Conservation (phyloP, 2,888 invertebrate species). For the Brassicogethes aeneus region DNA sequence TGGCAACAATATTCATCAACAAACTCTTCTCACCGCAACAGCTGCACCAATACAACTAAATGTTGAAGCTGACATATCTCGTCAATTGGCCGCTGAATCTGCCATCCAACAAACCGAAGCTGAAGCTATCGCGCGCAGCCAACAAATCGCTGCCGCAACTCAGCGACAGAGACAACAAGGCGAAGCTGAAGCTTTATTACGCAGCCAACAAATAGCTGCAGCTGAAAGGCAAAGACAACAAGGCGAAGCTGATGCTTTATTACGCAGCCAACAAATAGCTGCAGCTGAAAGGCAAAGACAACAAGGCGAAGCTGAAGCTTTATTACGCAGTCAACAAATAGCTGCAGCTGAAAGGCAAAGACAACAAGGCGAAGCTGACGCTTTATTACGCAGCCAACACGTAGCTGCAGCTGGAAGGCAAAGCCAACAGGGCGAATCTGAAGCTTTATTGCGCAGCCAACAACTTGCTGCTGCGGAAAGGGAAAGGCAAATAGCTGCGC, state of each 20-base stretch:
- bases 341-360: background rate
- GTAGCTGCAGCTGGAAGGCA: background rate
- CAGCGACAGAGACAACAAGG: background rate
- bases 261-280: background rate
- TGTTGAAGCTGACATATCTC: background rate
- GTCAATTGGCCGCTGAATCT: slow-evolving; percentile 10
- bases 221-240: background rate
- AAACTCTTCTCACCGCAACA: background rate
- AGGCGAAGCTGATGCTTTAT: no score
- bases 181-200: background rate
- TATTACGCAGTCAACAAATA: background rate
- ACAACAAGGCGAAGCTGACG: no score
- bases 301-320: background rate
- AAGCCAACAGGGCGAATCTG: background rate
- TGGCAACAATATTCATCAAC: background rate
- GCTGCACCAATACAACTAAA: slow-evolving; percentile 1
- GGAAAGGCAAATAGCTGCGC: background rate
- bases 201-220: background rate
- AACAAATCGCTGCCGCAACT: background rate
- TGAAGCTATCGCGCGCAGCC: slow-evolving; percentile 4
- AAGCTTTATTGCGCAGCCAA: background rate
- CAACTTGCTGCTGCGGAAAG: background rate
- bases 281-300: background rate
- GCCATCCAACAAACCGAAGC: slow-evolving; percentile 8
- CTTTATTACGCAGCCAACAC: background rate